Conservation (phyloP, 2,113 vertebrate species). For the Hoplias malabaricus region DNA sequence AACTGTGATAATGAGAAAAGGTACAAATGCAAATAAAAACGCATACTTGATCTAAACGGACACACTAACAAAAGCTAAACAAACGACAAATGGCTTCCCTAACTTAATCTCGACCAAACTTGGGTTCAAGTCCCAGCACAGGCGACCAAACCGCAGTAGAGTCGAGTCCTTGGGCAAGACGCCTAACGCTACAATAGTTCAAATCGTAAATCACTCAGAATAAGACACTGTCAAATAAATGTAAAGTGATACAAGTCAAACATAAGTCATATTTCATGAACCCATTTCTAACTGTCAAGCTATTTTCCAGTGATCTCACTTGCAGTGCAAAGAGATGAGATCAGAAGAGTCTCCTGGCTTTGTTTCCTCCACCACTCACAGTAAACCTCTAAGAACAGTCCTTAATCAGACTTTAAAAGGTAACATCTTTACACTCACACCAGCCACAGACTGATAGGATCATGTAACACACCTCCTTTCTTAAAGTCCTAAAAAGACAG, state of each 20-base stretch:
- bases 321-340: not conserved
- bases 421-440: conserved; percentile 9
- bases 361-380: not conserved
- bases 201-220: too few species aligned
- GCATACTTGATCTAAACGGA: too few species aligned
- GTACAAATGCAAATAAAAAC: too few species aligned
- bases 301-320: not conserved
- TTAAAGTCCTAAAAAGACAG: conserved; percentile 23
- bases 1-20: too few species aligned
- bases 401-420: conserved; percentile 13
- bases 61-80: too few species aligned
- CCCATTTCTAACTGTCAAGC: not conserved
- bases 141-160: too few species aligned
- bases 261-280: not conserved
- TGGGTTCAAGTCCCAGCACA: too few species aligned
- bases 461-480: conserved; percentile 28
- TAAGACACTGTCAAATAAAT: too few species aligned
- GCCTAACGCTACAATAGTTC: too few species aligned
- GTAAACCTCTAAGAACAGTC: not conserved
- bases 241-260: not conserved
- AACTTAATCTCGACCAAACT: too few species aligned
- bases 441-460: conserved; percentile 5
- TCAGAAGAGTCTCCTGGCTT: not conserved
- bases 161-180: too few species aligned
- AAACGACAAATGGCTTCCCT: too few species aligned